Conservation (phyloP, 2,888 invertebrate genomes). For the Gymnoscelis rufifasciata region DNA sequence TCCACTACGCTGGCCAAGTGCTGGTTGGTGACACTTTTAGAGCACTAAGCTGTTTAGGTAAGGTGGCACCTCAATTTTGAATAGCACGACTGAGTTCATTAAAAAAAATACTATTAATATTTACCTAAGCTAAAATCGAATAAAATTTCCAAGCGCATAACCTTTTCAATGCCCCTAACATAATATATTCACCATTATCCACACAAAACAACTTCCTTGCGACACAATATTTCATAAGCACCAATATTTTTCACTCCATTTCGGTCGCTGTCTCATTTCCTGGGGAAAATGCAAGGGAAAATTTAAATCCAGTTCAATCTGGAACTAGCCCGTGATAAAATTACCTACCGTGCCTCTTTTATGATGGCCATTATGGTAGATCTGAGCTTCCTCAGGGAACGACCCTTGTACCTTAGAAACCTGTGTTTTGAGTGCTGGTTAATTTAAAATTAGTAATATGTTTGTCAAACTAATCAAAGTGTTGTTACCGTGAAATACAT, state of each 20-base stretch:
- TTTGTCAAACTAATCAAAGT: constrained; percentile 24
- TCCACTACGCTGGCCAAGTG: too few relatives aligned
- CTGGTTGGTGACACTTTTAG: too few relatives aligned
- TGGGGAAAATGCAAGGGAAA: constrained; percentile 23
- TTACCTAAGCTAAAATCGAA: too few relatives aligned
- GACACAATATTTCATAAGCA: constrained; percentile 24
- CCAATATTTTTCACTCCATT: constrained; percentile 23
- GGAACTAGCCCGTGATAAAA: constrained; percentile 30
- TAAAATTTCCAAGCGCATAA: neutral
- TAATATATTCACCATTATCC: constrained; percentile 20
- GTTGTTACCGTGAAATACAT: constrained; percentile 14
- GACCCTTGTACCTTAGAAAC: constrained; percentile 20
- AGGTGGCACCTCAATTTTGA: too few relatives aligned
- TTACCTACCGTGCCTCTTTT: constrained; percentile 31
- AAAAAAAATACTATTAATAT: too few relatives aligned
- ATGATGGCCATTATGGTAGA: constrained; percentile 30
- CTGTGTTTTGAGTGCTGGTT: constrained; percentile 27
- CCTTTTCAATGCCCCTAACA: constrained; percentile 8
- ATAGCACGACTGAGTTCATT: too few relatives aligned
- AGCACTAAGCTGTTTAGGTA: too few relatives aligned
- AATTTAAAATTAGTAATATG: constrained; percentile 24
- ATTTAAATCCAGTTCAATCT: constrained; percentile 33
- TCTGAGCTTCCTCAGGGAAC: constrained; percentile 25
- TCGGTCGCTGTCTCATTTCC: constrained; percentile 23
- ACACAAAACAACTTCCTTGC: constrained; percentile 23